A percentile compares a stretch with the other conserved stretches of the same genome.
These are phyloP conservation scores for Trachemys scripta DNA, from an alignment of 2,113 vertebrate genomes.

Conservation along the genomic window DNA sequence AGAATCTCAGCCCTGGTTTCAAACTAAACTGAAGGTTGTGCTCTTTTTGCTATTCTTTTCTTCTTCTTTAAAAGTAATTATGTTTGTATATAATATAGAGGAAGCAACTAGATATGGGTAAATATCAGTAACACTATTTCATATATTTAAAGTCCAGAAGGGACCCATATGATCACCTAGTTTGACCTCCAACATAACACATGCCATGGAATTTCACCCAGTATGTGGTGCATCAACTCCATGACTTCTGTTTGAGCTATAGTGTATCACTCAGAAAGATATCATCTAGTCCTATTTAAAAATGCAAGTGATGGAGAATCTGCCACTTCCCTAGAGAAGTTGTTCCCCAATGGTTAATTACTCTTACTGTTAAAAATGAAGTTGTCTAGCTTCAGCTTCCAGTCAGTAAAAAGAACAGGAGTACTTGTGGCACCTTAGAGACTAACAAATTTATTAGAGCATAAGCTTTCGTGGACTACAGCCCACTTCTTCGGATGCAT, in stretches of 20 bases:
- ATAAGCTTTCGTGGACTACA: no score
- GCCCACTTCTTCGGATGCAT: no score
- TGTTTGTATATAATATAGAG: not conserved
- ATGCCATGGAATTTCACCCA: not conserved
- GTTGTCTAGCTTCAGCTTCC: not conserved
- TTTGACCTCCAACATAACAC: not conserved
- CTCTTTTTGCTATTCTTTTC: not conserved
- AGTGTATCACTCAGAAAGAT: not conserved
- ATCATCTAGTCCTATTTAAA: not conserved
- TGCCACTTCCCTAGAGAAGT: not conserved
- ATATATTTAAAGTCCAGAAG: not conserved
- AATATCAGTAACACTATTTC: not conserved
- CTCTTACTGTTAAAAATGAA: slow-evolving; percentile 2
- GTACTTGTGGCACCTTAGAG: no score
- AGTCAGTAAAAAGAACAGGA: not conserved
- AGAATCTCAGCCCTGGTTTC: not conserved
- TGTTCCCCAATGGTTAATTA: slow-evolving; percentile 35
- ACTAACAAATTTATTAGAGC: no score
- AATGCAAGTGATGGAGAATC: not conserved
- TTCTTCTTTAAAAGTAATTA: not conserved
- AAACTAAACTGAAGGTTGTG: not conserved
- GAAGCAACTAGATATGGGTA: not conserved
- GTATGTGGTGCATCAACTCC: not conserved
- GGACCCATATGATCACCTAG: not conserved
- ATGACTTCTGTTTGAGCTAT: not conserved